A percentile compares a stretch with the other conserved stretches of the same genome.
Evolutionary conservation across 2,113 vertebrate species (phyloP).

Genomic region (Sterna hirundo): DNA sequence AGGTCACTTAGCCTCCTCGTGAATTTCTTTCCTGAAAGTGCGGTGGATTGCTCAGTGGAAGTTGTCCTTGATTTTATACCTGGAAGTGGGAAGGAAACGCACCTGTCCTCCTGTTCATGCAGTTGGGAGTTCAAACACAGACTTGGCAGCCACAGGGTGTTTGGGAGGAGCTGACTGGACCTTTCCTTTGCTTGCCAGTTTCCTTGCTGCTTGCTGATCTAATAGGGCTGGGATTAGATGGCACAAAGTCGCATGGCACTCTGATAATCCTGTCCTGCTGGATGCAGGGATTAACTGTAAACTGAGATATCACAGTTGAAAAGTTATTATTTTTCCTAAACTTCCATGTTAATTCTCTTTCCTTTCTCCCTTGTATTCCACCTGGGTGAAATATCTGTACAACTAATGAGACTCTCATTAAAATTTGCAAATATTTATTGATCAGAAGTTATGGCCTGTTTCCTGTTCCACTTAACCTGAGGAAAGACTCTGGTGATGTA

Average conservation of each 20-base stretch:
- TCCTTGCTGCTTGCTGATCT: background rate
- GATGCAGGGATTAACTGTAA: background rate
- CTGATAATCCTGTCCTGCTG: background rate
- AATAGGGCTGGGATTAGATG: background rate
- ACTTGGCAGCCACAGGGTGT: background rate
- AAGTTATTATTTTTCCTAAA: background rate
- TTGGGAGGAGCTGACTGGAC: background rate
- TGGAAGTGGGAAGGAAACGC: background rate
- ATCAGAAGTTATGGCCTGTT: background rate
- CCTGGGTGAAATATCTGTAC: background rate
- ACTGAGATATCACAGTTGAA: background rate
- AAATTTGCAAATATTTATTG: background rate
- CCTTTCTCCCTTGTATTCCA: background rate
- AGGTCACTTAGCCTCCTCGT: background rate
- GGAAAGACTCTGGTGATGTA: background rate
- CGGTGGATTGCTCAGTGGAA: background rate
- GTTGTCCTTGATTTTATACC: background rate
- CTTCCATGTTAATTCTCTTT: background rate
- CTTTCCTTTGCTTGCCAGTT: background rate
- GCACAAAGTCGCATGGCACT: background rate
- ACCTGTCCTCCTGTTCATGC: background rate
- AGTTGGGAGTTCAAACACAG: background rate
- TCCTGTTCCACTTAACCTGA: background rate
- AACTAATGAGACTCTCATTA: background rate
- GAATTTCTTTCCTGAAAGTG: background rate